These are phyloP conservation scores for Gymnopithys bicolor DNA, from an alignment of 2,797 vertebrate genomes.

Conservation along the genomic window DNA sequence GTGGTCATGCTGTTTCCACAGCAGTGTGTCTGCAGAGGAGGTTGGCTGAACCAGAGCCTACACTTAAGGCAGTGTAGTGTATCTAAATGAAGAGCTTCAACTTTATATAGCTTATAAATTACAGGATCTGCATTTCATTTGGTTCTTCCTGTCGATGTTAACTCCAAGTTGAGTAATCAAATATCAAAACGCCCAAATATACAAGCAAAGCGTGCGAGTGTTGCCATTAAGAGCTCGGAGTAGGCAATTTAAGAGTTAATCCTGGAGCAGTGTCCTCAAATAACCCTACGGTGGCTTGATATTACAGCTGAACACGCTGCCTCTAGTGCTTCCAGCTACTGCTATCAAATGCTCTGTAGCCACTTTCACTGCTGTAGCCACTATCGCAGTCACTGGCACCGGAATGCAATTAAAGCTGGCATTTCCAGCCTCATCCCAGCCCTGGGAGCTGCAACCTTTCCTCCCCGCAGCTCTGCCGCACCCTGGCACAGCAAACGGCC, in stretches of 20 bases:
- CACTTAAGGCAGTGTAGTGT: neutral
- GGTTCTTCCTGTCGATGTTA: neutral
- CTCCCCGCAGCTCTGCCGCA: neutral
- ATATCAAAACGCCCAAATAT: neutral
- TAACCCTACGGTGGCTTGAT: constrained; percentile 29
- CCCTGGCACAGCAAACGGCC: neutral
- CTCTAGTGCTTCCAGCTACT: constrained; percentile 53
- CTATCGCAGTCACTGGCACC: neutral
- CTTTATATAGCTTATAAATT: constrained; percentile 32
- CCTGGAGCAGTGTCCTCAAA: constrained; percentile 54
- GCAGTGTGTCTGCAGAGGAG: neutral
- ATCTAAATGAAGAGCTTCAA: neutral
- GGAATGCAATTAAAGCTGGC: constrained; percentile 40
- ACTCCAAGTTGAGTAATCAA: neutral
- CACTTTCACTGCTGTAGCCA: neutral
- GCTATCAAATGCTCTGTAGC: constrained; percentile 44
- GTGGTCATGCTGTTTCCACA: neutral
- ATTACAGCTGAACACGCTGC: constrained; percentile 53
- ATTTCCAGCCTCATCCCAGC: constrained; percentile 20
- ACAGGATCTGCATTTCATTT: neutral
- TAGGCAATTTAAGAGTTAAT: constrained; percentile 59
- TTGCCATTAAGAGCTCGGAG: neutral
- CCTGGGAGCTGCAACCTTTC: neutral
- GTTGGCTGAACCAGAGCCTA: constrained; percentile 7
- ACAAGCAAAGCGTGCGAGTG: neutral